Conservation (phyloP, 2,113 vertebrate species). For the Leucosticte australis region DNA sequence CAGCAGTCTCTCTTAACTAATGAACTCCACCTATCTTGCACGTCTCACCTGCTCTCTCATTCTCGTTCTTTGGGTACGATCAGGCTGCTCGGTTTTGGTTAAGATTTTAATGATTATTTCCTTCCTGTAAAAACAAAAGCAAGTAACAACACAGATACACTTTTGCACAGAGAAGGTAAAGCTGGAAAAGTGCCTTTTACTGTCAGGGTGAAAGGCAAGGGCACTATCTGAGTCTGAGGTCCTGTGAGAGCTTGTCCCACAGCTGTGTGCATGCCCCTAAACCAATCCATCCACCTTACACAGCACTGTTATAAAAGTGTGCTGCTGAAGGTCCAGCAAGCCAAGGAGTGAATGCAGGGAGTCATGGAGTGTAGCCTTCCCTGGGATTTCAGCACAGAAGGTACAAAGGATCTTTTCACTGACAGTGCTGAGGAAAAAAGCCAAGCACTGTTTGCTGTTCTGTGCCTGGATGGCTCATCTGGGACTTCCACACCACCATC, state of each 20-base stretch:
- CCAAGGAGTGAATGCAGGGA: not conserved
- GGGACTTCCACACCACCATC: not conserved
- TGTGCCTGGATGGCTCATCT: not conserved
- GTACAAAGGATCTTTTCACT: not conserved
- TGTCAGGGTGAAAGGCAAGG: not conserved
- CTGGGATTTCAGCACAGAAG: not conserved
- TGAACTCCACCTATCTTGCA: not conserved
- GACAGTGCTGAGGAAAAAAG: not conserved
- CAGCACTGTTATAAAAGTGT: not conserved
- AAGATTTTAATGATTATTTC: not conserved
- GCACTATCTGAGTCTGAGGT: not conserved
- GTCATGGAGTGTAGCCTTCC: not conserved
- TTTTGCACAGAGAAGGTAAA: not conserved
- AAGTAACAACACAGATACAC: not conserved
- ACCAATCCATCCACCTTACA: not conserved
- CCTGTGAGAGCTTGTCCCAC: not conserved
- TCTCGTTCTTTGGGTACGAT: not conserved
- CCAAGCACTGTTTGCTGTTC: not conserved
- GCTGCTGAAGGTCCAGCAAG: not conserved
- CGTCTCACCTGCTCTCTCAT: not conserved
- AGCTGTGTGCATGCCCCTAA: not conserved
- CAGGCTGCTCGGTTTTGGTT: not conserved
- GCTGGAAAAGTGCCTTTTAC: not conserved
- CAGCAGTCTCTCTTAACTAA: not conserved
- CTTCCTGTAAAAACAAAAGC: not conserved